Conservation (phyloP, 2,888 invertebrate genomes). For the Leucoma salicis region DNA sequence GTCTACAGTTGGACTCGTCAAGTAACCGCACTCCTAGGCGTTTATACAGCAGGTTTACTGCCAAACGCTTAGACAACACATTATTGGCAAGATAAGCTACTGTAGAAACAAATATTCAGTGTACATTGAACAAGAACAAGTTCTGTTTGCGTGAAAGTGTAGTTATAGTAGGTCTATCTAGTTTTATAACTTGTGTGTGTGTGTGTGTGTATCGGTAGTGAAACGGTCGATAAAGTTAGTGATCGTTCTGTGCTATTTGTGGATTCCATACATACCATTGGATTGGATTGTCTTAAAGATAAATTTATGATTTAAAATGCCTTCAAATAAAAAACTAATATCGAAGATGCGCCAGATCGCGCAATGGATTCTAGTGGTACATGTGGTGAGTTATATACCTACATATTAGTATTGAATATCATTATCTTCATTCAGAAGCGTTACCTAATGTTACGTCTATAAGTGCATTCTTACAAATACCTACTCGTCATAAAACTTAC, state of each 20-base stretch:
- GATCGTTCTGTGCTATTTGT: constrained; percentile 72
- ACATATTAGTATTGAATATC: too few relatives aligned
- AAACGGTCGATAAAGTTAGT: constrained; percentile 77
- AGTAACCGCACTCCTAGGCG: constrained; percentile 71
- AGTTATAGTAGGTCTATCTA: constrained; percentile 62
- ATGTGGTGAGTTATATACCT: constrained; percentile 65
- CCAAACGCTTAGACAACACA: constrained; percentile 62
- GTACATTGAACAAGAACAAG: constrained; percentile 55
- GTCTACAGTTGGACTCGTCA: constrained; percentile 78
- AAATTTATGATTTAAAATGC: constrained; percentile 61
- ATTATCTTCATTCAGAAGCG: constrained; percentile 12
- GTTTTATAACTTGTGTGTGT: constrained; percentile 64
- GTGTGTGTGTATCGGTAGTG: constrained; percentile 77
- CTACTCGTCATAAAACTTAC: not conserved
- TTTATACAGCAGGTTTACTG: constrained; percentile 75
- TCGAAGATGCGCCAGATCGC: constrained; percentile 73
- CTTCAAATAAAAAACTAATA: constrained; percentile 73
- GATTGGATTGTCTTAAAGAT: constrained; percentile 45
- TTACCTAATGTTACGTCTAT: constrained; percentile 13
- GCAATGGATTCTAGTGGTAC: constrained; percentile 73
- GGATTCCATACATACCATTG: constrained; percentile 61
- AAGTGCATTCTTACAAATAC: not conserved
- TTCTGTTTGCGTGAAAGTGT: constrained; percentile 78
- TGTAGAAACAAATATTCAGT: constrained; percentile 52
- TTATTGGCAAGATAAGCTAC: constrained; percentile 54